Evolutionary conservation across 2,113 vertebrate genomes (phyloP), one percentile per base, ranked within the genome.

Genomic region (Urocitellus parryii): DNA sequence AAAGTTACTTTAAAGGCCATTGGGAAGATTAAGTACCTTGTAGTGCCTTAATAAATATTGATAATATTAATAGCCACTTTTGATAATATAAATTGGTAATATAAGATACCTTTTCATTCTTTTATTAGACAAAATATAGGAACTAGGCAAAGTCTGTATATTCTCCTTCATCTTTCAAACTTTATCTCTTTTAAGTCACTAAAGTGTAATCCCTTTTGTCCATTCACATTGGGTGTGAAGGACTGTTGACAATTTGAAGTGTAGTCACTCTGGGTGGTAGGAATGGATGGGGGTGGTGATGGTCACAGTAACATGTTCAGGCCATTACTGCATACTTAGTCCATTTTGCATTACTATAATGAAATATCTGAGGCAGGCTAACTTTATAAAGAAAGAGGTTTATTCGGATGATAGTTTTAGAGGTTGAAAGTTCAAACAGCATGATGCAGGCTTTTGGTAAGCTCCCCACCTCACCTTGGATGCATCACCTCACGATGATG

Each of bases 121-220:
- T 13, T 80, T 80, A 96, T 29, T 56, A 77, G 37, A 24, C 25
- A 87, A 82, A 90, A 92, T 85, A 76, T 4, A 83, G 77, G 92
- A 83, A 74, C 9, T 56, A 79, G 74, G 61, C 3, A 37, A 84
- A 73, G 10, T 68, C 67, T 94, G 6, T 48, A 48, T 92, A 79
- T 48, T 77, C 22, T 48, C 22, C 17, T 22, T 90, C 29, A 65
- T 80, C 39, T 94, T 88, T 14, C 48, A 80, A 88, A 76, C 7
- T 58, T 0, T 73, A 78, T 91, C 63, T 83, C 11, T 53, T 90
- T 77, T 13, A 45, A 32, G 45, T 27, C 18, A 65, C 80, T 48
- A 77, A 77, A 84, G 22, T 67, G 8, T 72, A 37, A 73, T 24
- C 13, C 61, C 4, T 25, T 14, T 37, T n/a, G 18, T 73, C 67